Base-by-base conservation (phyloP, 2,888 invertebrate genomes). In the Cinara cedri region DNA sequence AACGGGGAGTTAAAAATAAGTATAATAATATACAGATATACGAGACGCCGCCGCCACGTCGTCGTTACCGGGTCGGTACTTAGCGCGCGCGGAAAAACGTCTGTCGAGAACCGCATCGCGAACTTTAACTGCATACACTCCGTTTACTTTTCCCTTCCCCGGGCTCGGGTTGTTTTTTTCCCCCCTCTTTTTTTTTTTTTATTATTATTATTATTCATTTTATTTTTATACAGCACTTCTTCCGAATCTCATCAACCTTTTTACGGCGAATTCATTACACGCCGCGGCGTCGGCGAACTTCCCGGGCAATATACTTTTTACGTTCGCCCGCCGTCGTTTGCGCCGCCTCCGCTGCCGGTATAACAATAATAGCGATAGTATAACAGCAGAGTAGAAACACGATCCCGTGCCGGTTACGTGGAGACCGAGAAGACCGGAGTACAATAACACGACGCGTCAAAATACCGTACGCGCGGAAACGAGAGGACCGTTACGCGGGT, bases 211-310 rank as follows among this genome's bases (percentile, higher is more conserved):
- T n/a, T n/a, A n/a, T n/a, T n/a, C n/a, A n/a, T n/a, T n/a, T n/a
- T n/a, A n/a, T 34, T 1, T 34, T 60, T 60, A 49, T 60, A 57
- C 26, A 60, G 57, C 60, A 49, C 26, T 72, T 60, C 57, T 26
- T 60, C 60, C 60, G 72, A 62, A 72, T 62, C 72, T 72, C 72
- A 62, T 72, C 72, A 49, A 49, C 72, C 72, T 72, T 62, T 62
- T 72, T 72, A 72, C 19, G 60, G 60, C 26, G 46, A 72, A 60
- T 46, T 72, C 46, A 49, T 60, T 60, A 46, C n/a, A n/a, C 46
- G 46, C 46, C 24, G 34, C 49, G 49, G 3, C 34, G 46, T n/a
- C 46, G 24, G 34, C 49, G 49, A 62, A 49, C 19, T 49, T 49
- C 19, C n/a, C 72, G 42, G 24, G 60, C 19, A 49, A 72, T 60